Percentiles rank a stretch among this genome's conserved stretches.
phyloP scores from a whole-genome alignment of 2,888 invertebrate species.

The Microctonus brassicae region DNA sequence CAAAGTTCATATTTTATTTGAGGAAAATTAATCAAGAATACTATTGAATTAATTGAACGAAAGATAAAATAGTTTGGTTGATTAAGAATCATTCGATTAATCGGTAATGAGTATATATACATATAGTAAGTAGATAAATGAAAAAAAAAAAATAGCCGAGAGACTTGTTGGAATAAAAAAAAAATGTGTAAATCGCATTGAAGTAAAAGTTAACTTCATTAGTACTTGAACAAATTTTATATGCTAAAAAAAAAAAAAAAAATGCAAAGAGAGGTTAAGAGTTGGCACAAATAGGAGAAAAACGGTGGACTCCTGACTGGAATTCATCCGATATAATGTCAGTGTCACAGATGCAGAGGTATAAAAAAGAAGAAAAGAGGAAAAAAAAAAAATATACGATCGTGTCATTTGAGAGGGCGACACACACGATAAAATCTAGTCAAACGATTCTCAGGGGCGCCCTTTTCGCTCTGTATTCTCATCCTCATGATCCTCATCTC shows the following conservation, averaged over 20 bases:
- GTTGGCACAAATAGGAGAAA: neutral
- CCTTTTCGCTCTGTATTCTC: neutral
- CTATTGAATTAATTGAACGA: conserved; percentile 27
- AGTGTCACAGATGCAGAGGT: neutral
- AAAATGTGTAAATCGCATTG: neutral
- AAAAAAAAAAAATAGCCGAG: neutral
- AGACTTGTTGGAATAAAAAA: conserved; percentile 2
- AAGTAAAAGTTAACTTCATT: conserved; percentile 4
- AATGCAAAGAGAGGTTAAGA: neutral
- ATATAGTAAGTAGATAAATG: neutral
- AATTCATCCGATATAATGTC: neutral
- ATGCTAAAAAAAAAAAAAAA: neutral
- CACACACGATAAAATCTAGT: neutral
- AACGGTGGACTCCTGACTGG: neutral
- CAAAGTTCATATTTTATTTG: neutral
- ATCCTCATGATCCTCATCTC: neutral
- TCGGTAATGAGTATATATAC: neutral
- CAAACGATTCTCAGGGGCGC: conserved; percentile 3
- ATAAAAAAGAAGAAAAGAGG: neutral
- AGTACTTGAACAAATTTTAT: neutral
- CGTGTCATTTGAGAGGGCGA: neutral
- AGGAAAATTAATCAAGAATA: conserved; percentile 8
- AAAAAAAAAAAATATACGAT: neutral
- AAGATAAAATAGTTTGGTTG: conserved; percentile 41
- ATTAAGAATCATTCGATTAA: conserved; percentile 49